Percentiles rank a stretch among this genome's conserved stretches.
Evolutionary conservation across 2,113 vertebrate genomes (phyloP).

Genomic region (Ellobius talpinus): DNA sequence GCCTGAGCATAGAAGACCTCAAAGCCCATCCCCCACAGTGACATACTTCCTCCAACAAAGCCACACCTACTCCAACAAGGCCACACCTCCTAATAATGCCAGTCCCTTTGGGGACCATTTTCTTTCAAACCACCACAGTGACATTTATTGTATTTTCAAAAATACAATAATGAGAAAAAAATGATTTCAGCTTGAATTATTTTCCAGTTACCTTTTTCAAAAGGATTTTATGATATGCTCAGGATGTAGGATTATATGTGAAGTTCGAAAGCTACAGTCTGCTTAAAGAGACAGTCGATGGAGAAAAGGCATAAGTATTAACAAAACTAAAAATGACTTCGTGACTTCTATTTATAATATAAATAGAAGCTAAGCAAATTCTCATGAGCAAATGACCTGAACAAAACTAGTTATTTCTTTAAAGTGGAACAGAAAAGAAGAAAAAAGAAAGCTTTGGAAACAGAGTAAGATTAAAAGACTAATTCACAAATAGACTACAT

Average conservation of each 20-base stretch:
- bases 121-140: neutral
- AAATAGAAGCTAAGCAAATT: conserved; percentile 6
- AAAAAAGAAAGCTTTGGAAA: neutral
- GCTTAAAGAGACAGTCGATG: neutral
- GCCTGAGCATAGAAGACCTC: neutral
- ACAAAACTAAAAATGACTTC: neutral
- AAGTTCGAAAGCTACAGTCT: neutral
- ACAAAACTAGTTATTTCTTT: conserved; percentile 11
- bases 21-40: neutral
- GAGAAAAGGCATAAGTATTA: neutral
- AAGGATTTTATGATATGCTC: neutral
- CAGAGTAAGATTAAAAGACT: conserved; percentile 25
- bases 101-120: neutral
- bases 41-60: neutral
- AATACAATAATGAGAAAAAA: conserved; percentile 10
- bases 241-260: neutral
- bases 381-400: neutral
- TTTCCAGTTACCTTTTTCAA: neutral
- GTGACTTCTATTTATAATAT: neutral
- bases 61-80: neutral
- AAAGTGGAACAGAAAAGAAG: neutral
- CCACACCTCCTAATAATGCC: neutral
- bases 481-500: neutral
- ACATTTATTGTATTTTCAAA: conserved; percentile 15
- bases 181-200: neutral